Evolutionary conservation across 1,140 invertebrate genomes (phyloP).

Genomic region (Hyposmocoma kahamanoa): DNA sequence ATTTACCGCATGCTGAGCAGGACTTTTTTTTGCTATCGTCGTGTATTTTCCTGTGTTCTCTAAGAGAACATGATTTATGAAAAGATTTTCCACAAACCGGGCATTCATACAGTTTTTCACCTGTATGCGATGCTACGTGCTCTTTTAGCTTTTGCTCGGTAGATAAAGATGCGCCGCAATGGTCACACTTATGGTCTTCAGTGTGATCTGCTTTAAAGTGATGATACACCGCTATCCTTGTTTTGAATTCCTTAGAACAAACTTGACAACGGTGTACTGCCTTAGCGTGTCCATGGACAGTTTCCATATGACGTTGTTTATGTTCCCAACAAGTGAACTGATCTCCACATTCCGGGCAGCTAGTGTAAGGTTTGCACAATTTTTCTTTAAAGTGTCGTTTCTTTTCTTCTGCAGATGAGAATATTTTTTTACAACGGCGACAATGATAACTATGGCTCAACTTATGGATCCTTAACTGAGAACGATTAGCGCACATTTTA

Average conservation of each 20-base stretch:
- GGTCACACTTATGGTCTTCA: slow-evolving; percentile 12
- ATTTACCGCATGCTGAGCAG: slow-evolving; percentile 42
- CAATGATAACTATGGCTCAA: not conserved
- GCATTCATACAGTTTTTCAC: slow-evolving; percentile 12
- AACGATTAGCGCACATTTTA: slow-evolving; percentile 13
- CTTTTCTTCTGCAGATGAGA: slow-evolving; percentile 11
- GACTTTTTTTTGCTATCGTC: slow-evolving; percentile 25
- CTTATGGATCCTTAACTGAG: too few species aligned
- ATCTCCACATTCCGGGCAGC: too few species aligned
- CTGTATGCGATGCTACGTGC: slow-evolving; percentile 4
- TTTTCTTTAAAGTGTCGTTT: slow-evolving; percentile 10
- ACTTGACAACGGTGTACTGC: slow-evolving; percentile 10
- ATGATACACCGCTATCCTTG: slow-evolving; percentile 8
- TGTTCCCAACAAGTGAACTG: slow-evolving; percentile 12
- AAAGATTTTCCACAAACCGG: slow-evolving; percentile 45
- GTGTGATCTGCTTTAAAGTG: slow-evolving; percentile 16
- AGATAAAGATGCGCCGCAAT: slow-evolving; percentile 14
- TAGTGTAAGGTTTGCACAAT: slow-evolving; percentile 4
- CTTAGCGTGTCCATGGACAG: slow-evolving; percentile 11
- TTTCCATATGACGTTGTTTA: slow-evolving; percentile 11
- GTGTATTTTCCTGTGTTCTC: slow-evolving; percentile 41
- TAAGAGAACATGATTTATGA: slow-evolving; percentile 41
- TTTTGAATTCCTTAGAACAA: slow-evolving; percentile 11
- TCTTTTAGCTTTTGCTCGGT: slow-evolving; percentile 1
- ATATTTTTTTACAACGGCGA: slow-evolving; percentile 8